A percentile compares a stretch with the other conserved stretches of the same genome.
Evolutionary conservation across 2,888 invertebrate genomes (phyloP).

Genomic region (Argyresthia albistria): DNA sequence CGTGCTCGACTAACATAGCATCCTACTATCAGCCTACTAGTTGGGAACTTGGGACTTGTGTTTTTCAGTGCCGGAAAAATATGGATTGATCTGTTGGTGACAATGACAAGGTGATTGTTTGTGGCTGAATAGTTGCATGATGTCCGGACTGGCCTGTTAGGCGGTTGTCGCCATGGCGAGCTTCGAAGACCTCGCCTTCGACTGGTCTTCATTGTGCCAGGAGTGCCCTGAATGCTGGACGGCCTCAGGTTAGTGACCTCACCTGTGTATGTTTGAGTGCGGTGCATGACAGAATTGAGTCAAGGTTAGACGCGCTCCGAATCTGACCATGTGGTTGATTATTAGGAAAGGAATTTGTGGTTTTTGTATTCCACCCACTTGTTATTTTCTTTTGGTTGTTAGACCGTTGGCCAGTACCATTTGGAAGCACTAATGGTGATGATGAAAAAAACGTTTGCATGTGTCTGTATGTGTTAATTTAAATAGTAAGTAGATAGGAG

Average conservation of each 20-base stretch:
- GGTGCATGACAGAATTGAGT: slow-evolving; percentile 6
- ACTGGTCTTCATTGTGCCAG: slow-evolving; percentile 76
- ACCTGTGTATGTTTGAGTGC: background rate
- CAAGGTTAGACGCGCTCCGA: slow-evolving; percentile 12
- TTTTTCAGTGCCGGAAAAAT: background rate
- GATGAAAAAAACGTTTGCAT: too few relatives aligned
- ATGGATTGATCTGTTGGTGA: background rate
- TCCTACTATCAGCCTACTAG: background rate
- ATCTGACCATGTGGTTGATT: too few relatives aligned
- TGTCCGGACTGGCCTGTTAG: slow-evolving; percentile 27
- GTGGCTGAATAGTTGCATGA: slow-evolving; percentile 25
- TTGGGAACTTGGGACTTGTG: background rate
- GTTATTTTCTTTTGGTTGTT: too few relatives aligned
- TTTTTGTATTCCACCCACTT: too few relatives aligned
- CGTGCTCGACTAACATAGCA: slow-evolving; percentile 20
- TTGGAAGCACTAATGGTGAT: too few relatives aligned
- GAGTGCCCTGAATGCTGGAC: slow-evolving; percentile 77
- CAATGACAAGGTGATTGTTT: background rate
- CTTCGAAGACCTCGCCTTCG: slow-evolving; percentile 75
- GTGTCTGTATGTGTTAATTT: too few relatives aligned
- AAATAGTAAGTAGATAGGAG: too few relatives aligned
- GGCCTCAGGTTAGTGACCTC: slow-evolving; percentile 65
- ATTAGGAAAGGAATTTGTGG: too few relatives aligned
- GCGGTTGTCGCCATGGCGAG: slow-evolving; percentile 66
- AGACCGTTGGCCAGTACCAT: too few relatives aligned